Base-by-base conservation (phyloP, 2,113 vertebrate species). In the Barnardius zonarius region DNA sequence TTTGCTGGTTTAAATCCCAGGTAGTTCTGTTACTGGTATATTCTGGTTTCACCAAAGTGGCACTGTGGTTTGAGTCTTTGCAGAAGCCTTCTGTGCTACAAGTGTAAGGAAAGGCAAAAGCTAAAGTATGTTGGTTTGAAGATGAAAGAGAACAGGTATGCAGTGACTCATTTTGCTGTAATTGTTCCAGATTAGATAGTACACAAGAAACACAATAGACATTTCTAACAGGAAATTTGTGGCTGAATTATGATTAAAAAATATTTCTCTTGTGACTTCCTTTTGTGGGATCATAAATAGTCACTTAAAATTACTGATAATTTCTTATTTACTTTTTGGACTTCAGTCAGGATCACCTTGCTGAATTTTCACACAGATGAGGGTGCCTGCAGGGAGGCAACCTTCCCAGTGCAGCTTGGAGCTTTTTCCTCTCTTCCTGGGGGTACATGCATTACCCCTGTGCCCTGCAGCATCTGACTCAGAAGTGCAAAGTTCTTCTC, bases 401-500 rank as follows among this genome's bases (percentile, higher is more conserved):
- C 24, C 37, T 92, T 83, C 61, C 46, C 37, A 55, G n/a, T 33
- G 31, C 66, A 48, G 52, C 82, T 70, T 20, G 55, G n/a, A 77
- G 49, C 30, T 37, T 68, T 72, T 51, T n/a, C 3, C 8, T 73
- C 33, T 72, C 25, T 55, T 86, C 10, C 4, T 16, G n/a, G 22
- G 25, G 6, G 2, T 75, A 11, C 0, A 1, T 24, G 7, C 68
- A 39, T 87, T 91, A 62, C 8, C 75, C 8, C 28, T 83, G 54
- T 68, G 55, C 15, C 46, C 16, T 72, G 35, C 46, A 82, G 73
- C 24, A 15, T 59, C 35, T 93, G 61, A 66, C 67, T 88, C 17
- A 10, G 49, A 39, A 88, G 82, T 31, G 44, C 92, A 92, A 76
- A 96, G 95, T 96, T 93, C 72, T 14, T 76, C 12, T 48, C 37